Evolutionary conservation across 2,797 vertebrate genomes (phyloP), one percentile per base, ranked within the genome.

Genomic region (Gadopsis bispinosus): DNA sequence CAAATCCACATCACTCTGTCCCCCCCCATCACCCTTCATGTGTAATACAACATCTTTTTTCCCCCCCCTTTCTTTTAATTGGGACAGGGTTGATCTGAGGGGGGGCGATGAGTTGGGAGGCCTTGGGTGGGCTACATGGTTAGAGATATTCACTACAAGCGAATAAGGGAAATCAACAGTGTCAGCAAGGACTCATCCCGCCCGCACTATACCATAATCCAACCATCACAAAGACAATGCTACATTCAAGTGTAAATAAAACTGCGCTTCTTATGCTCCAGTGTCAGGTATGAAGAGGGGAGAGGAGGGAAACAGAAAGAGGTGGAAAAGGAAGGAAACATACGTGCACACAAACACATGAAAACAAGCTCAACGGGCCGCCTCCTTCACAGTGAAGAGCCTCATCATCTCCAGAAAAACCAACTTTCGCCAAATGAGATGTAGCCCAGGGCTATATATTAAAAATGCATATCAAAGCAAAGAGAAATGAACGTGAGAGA

Each of bases 381-480:
- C 96, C 96, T 96, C 89, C 89, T 95, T 91, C 94, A 94, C 94
- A 95, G 95, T 95, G 95, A 97, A 97, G 95, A 96, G 95, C 93
- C 95, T 97, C 95, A 95, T 96, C 97, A 96, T 96, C 96, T 96
- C 94, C 93, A 94, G 94, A 95, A 95, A 95, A 96, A 95, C 89
- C 92, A 96, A 96, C 93, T 95, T 95, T 96, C 96, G 95, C 95
- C 96, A 97, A 97, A 97, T 97, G 96, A 98, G 97, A 96, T 96
- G 94, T 96, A 96, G 97, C 97, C 97, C 83, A 69, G 88, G 96
- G 97, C 96, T 93, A 94, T 92, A 92, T 96, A 98, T 98, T 97
- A 98, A 98, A 98, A 98, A 98, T 98, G 96, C 97, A 98, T 97
- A 97, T 98, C 97, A 98, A 98, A 97, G 97, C 96, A 97, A 97